A percentile compares a stretch with the other conserved stretches of the same genome.
Evolutionary conservation across 92 coral and sea anemone species (phyloP).

Genomic region (Parazoanthus swiftii): DNA sequence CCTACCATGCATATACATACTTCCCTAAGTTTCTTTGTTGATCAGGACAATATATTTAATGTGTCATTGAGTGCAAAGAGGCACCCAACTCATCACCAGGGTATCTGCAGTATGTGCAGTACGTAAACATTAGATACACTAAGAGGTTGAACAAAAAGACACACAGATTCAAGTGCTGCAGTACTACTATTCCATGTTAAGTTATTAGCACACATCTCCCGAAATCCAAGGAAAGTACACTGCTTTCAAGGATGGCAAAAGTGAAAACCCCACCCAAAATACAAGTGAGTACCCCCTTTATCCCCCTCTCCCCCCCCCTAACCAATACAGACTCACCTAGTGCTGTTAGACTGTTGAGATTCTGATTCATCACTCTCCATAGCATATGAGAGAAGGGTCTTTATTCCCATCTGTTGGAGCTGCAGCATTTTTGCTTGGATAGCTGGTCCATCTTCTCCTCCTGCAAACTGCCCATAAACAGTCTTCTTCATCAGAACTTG

Average conservation of each 20-base stretch:
- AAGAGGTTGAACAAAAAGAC: no score
- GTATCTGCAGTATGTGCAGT: no score
- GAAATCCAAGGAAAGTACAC: no score
- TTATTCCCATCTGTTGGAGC: slow-evolving; percentile 65
- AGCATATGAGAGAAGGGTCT: slow-evolving; percentile 82
- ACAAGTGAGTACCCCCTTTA: neutral
- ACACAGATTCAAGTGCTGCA: no score
- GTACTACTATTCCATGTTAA: neutral
- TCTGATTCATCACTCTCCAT: slow-evolving; percentile 70
- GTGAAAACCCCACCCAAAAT: no score
- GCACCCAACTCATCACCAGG: neutral
- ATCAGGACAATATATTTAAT: no score
- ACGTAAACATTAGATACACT: no score
- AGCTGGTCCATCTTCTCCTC: slow-evolving; percentile 73
- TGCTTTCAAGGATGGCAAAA: no score
- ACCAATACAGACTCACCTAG: slow-evolving; percentile 45
- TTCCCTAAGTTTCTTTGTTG: no score
- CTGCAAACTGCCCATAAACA: slow-evolving; percentile 94
- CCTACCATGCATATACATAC: no score
- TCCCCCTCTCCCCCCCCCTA: neutral
- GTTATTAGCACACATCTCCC: no score
- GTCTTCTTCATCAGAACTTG: slow-evolving; percentile 71
- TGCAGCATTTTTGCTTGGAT: slow-evolving; percentile 54
- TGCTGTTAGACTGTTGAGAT: slow-evolving; percentile 40
- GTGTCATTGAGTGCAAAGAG: no score